Base-by-base conservation (phyloP, 2,888 invertebrate species). In the Pandemis corylana region DNA sequence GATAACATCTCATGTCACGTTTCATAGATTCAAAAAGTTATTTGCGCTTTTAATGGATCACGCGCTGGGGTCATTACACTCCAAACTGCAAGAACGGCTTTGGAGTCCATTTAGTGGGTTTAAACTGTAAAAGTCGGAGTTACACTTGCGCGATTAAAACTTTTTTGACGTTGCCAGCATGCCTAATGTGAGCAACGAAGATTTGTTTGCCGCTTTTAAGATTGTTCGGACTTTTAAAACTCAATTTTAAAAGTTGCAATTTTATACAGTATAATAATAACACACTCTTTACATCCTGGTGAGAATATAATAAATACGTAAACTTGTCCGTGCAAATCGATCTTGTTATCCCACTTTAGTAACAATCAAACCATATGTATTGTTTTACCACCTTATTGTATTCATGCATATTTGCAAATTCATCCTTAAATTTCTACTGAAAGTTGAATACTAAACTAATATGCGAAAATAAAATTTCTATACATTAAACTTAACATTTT, bases 41-140 rank as follows among this genome's bases (percentile, higher is more conserved):
- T 78, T 78, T 77, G 76, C 77, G 72, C 70, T 68, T 72, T 77
- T 78, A 78, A 79, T 79, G 78, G 79, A 76, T 78, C 79, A 79
- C 78, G 79, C 78, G 73, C 76, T 70, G 51, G 65, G 67, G 68
- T 68, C 77, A 74, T 79, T 76, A 78, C 76, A 77, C 71, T 76
- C 70, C 70, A 68, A 72, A 77, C 69, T 75, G 72, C 68, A 69
- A 46, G 66, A 72, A 71, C 53, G 65, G 66, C 68, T 76, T 72
- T 28, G 67, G 71, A 68, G 76, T 63, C 72, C 75, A 77, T 77
- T 77, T 68, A 64, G 76, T 75, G 78, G 77, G 75, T 77, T 78
- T 76, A 77, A 79, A 79, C 66, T 78, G 77, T 75, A 70, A 78
- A 75, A 68, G 68, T 64, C 28, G 71, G 69, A 78, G 76, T 76